Base-by-base conservation (phyloP, 1,140 invertebrate genomes). In the Oryzaephilus surinamensis region DNA sequence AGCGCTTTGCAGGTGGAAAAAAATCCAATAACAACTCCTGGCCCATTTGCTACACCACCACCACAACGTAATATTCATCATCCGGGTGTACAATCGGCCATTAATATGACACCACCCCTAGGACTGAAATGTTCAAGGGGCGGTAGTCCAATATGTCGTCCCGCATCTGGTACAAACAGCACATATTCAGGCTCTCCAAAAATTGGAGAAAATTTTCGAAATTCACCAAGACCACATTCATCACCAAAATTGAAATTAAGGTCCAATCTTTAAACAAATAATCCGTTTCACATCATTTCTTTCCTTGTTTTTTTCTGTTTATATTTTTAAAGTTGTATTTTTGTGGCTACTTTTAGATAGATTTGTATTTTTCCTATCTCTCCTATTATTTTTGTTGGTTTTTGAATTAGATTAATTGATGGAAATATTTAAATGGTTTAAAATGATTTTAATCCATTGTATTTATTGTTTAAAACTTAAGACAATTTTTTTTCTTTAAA, bases 181-280 rank as follows among this genome's bases (percentile, higher is more conserved):
- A 66, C 58, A 43, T 69, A 69, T 52, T 64, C 66, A 29, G 71
- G 69, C 15, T 70, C 72, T 17, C 68, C 67, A 29, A 62, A 64
- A 29, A 63, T 69, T 8, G 55, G 62, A 19, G 70, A 71, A 11
- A 50, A 49, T 33, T 62, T 58, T 47, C 63, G 69, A 16, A 70
- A 64, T 39, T 68, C 70, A 16, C 62, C 70, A 10, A 69, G 70
- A 50, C 77, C 81, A 46, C 84, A 85, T 57, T 76, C 80, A 53
- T 89, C 85, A 46, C 86, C 86, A 45, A 90, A 90, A 70, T 85
- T 91, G 78, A 91, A 92, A 73, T 70, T 91, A 57, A 88, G 86
- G 84, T 88, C 49, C 35, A 34, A 23, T 23, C 11, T 43, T 40
- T 33, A 10, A 6, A 7, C 23, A 24, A 24, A 8, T 11, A 24